Percentiles rank a stretch among this genome's conserved stretches.
phyloP scores from a whole-genome alignment of 1,140 invertebrate genomes.

The Drosophila sp. region DNA sequence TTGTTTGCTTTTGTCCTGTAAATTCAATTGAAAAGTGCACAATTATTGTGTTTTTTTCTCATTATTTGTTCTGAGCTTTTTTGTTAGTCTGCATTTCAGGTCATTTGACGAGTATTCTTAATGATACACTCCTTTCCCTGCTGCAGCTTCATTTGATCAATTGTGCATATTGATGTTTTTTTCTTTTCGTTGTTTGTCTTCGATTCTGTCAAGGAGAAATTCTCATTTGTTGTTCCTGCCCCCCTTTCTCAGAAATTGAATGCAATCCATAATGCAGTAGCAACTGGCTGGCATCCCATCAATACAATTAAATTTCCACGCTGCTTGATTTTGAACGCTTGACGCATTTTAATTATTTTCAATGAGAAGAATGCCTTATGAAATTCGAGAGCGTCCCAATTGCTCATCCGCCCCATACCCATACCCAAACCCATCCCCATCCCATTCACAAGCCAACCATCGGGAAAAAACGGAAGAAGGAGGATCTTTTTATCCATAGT shows the following conservation, averaged over 20 bases:
- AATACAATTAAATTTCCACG: constrained; percentile 81
- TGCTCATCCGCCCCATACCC: constrained; percentile 32
- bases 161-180: constrained; percentile 29
- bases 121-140: neutral
- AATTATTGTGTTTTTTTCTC: constrained; percentile 4
- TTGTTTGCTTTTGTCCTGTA: neutral
- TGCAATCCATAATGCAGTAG: constrained; percentile 30
- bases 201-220: constrained; percentile 18
- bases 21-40: neutral
- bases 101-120: neutral
- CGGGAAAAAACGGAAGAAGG: neutral
- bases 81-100: neutral
- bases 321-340: constrained; percentile 78
- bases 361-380: constrained; percentile 71
- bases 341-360: constrained; percentile 81
- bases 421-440: neutral
- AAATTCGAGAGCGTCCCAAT: constrained; percentile 64
- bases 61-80: neutral
- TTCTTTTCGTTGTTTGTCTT: constrained; percentile 22
- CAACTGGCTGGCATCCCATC: constrained; percentile 40
- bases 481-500: neutral
- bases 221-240: constrained; percentile 39
- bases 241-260: constrained; percentile 40
- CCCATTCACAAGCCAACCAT: no score
- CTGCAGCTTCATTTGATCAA: constrained; percentile 26